These are phyloP conservation scores for Stenichneumon culpator DNA, from an alignment of 2,888 invertebrate species.

Conservation along the genomic window DNA sequence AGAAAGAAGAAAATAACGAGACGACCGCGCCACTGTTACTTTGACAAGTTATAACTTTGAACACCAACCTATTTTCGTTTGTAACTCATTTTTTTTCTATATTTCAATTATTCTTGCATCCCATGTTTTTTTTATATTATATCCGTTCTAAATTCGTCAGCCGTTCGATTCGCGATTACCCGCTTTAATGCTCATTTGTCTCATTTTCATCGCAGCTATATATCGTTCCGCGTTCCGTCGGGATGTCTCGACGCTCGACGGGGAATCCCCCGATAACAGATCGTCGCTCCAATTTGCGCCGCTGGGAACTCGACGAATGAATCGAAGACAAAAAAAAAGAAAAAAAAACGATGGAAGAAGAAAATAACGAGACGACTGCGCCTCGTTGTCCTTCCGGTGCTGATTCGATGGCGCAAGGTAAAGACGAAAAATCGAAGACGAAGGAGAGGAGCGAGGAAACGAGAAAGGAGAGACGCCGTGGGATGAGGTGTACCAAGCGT, in stretches of 20 bases:
- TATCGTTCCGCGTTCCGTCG: background rate
- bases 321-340: conserved; percentile 37
- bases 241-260: conserved; percentile 22
- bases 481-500: conserved; percentile 78
- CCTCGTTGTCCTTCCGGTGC: conserved; percentile 21
- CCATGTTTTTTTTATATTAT: background rate
- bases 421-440: conserved; percentile 51
- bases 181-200: background rate
- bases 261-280: conserved; percentile 42
- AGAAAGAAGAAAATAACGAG: conserved; percentile 33
- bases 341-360: conserved; percentile 35
- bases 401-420: conserved; percentile 37
- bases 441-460: conserved; percentile 40
- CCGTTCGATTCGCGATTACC: no score
- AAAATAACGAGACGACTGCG: conserved; percentile 35
- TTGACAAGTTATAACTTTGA: background rate
- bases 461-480: conserved; percentile 47
- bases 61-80: background rate
- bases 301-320: conserved; percentile 48
- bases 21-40: background rate
- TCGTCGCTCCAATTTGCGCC: conserved; percentile 45
- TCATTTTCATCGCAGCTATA: background rate
- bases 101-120: no score
- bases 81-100: no score
- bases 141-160: background rate